A percentile compares a stretch with the other conserved stretches of the same genome.
phyloP scores from a whole-genome alignment of 2,797 vertebrate genomes.

The Argyrosomus regius region DNA sequence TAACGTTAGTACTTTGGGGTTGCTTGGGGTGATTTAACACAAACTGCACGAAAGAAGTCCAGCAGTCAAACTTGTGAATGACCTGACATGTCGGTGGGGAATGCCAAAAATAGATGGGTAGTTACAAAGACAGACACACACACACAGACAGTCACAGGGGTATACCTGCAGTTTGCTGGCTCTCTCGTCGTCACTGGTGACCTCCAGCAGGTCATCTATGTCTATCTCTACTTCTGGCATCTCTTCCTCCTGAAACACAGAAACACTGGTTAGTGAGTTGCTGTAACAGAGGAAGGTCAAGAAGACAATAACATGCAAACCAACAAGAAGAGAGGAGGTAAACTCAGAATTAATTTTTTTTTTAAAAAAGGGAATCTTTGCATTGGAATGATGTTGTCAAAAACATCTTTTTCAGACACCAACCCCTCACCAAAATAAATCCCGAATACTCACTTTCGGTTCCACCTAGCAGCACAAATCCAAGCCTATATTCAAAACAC shows the following conservation, averaged over 20 bases:
- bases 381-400: background rate
- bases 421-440: background rate
- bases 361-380: background rate
- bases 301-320: background rate
- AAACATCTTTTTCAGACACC: background rate
- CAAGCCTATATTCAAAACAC: conserved; percentile 32
- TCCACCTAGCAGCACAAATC: background rate
- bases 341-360: conserved; percentile 10
- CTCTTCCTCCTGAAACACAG: conserved; percentile 92
- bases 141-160: background rate
- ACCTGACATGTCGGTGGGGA: background rate
- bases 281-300: background rate
- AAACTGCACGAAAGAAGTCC: background rate
- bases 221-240: conserved; percentile 99
- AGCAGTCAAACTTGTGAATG: background rate
- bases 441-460: background rate
- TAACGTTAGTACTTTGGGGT: background rate
- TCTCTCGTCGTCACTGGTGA: conserved; percentile 94
- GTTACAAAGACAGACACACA: conserved; percentile 9
- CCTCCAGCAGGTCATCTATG: conserved; percentile 96
- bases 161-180: conserved; percentile 93
- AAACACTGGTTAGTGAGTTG: conserved; percentile 40
- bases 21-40: background rate
- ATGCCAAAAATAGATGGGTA: conserved; percentile 13
- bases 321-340: background rate